Evolutionary conservation across 2,888 invertebrate species (phyloP).

Genomic region (Clunio marinus): DNA sequence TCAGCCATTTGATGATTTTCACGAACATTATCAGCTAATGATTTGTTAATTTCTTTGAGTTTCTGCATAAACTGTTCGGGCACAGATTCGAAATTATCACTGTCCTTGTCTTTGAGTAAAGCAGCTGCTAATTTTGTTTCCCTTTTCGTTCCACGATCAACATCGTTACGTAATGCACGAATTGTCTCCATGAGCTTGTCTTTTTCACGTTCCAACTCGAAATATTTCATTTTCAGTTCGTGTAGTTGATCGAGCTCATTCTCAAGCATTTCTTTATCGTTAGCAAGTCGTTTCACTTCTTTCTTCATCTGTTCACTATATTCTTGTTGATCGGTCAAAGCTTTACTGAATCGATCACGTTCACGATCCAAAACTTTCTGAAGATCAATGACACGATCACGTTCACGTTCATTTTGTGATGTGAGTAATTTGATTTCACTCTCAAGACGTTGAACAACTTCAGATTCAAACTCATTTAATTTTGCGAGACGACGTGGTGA

Average conservation of each 20-base stretch:
- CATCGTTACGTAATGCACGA: conserved; percentile 47
- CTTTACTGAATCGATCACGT: conserved; percentile 50
- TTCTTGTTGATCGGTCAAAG: conserved; percentile 49
- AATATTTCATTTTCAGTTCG: conserved; percentile 42
- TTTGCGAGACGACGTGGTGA: conserved; percentile 44
- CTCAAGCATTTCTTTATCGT: conserved; percentile 48
- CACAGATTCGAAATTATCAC: conserved; percentile 43
- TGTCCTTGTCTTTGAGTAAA: conserved; percentile 46
- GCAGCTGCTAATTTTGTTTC: conserved; percentile 49
- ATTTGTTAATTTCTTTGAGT: conserved; percentile 54
- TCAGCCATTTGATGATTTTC: conserved; percentile 56
- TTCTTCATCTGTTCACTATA: conserved; percentile 50
- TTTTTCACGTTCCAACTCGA: conserved; percentile 46
- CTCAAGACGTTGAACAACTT: conserved; percentile 52
- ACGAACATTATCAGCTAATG: conserved; percentile 53
- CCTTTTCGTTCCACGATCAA: conserved; percentile 48
- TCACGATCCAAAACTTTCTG: conserved; percentile 52
- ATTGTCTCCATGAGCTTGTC: conserved; percentile 46
- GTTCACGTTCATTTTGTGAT: conserved; percentile 55
- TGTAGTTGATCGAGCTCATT: conserved; percentile 48
- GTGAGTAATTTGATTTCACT: conserved; percentile 55
- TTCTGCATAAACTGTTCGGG: conserved; percentile 51
- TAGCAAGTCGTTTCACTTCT: conserved; percentile 50
- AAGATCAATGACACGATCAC: conserved; percentile 52
- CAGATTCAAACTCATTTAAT: conserved; percentile 50